Percentiles rank a stretch among this genome's conserved stretches.
phyloP scores from a whole-genome alignment of 2,888 invertebrate species.

The Ommatoiulus sabulosus region DNA sequence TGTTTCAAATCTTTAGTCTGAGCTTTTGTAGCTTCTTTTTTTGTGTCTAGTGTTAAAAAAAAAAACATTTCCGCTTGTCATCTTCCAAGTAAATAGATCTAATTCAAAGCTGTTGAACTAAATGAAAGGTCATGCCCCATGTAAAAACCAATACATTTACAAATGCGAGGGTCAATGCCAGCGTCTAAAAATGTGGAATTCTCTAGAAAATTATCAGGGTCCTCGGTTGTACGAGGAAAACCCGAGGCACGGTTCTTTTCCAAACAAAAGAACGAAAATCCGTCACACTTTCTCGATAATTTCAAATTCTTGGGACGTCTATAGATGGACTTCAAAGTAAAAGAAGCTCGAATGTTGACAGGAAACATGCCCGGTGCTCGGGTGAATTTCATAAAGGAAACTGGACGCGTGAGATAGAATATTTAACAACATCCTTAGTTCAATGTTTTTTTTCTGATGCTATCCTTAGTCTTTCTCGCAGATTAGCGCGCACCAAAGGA shows the following conservation, averaged over 20 bases:
- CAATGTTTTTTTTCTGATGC: constrained; percentile 53
- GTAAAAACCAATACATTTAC: background rate
- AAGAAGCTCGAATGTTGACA: constrained; percentile 52
- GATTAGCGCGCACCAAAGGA: constrained; percentile 41
- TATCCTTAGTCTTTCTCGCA: constrained; percentile 49
- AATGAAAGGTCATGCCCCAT: background rate
- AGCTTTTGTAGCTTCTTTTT: too few species aligned
- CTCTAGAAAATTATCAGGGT: background rate
- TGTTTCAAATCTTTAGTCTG: too few species aligned
- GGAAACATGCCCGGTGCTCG: constrained; percentile 43
- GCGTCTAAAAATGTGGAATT: background rate
- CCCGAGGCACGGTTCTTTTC: background rate
- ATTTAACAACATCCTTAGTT: constrained; percentile 56
- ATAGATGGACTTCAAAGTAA: background rate
- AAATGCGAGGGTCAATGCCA: background rate
- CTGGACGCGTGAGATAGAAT: constrained; percentile 56
- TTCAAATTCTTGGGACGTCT: background rate
- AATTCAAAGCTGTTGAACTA: background rate
- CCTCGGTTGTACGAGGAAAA: background rate
- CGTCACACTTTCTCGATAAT: constrained; percentile 7
- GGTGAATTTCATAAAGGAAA: constrained; percentile 38
- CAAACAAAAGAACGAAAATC: background rate
- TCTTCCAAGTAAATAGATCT: too few species aligned
- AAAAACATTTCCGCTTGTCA: too few species aligned
- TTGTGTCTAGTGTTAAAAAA: too few species aligned